Base-by-base conservation (phyloP, 2,797 vertebrate species). In the Hippocampus kuda region DNA sequence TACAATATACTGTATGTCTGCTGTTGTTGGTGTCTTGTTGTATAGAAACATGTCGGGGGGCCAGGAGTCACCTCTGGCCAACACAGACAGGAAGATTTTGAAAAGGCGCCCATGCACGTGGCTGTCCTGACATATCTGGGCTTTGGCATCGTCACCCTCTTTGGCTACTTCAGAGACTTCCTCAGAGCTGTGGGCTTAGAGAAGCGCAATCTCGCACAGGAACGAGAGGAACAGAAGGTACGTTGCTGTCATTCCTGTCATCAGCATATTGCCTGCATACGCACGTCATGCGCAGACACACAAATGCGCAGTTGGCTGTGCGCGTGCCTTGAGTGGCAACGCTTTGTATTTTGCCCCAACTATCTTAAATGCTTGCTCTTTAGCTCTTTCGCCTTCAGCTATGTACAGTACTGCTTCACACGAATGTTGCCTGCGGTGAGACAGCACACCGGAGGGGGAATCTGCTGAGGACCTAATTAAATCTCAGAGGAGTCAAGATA, bases 111-210 rank as follows among this genome's bases (percentile, higher is more conserved):
- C 27, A 91, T 97, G 86, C 92, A 95, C 46, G 92, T 93, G 71
- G 91, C 93, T 30, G 92, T 98, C 76, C 76, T 97, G 74, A 98
- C 96, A 54, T 94, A 95, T 80, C 68, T 98, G 86, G 93, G 93
- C 69, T 98, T 92, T 84, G 93, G 92, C 75, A 89, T 98, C 70
- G 93, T 91, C 84, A 94, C 92, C 3, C 77, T 98, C 64, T 97
- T 98, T 80, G 96, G 95, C 75, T 94, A 98, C 89, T 77, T 98
- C 76, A 89, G 94, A 88, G 96, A 98, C 77, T 95, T 98, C 80
- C 85, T 98, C 85, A 88, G 96, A 91, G 90, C 91, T 26, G 90
- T 90, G 70, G 94, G 95, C 80, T 79, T 98, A 73, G 94, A 98
- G 82, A 97, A 94, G 79, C 92, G 93, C 79, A 85, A 93, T 20